Evolutionary conservation across 2,113 vertebrate species (phyloP).

Genomic region (Turdus rufiventris): DNA sequence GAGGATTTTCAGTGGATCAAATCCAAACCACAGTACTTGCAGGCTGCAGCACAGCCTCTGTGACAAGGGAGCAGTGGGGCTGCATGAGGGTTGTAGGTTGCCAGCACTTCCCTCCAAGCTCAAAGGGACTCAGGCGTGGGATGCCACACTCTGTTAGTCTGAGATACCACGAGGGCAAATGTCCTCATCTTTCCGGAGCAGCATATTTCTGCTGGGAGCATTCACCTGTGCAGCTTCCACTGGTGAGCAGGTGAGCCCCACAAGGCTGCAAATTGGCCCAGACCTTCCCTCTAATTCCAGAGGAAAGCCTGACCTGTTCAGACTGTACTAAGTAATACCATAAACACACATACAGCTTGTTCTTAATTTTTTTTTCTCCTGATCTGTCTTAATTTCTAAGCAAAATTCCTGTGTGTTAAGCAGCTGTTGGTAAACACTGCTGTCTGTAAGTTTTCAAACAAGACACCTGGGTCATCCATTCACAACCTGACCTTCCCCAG

Average conservation of each 20-base stretch:
- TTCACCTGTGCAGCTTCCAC: fast-evolving
- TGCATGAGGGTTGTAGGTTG: fast-evolving
- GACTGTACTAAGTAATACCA: background rate
- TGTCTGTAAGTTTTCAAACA: background rate
- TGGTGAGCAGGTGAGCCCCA: background rate
- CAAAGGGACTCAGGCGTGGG: background rate
- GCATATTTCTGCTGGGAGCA: background rate
- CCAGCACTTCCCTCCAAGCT: background rate
- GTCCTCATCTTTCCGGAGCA: background rate
- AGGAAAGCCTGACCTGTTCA: background rate
- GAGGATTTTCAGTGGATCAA: background rate
- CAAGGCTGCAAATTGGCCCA: background rate
- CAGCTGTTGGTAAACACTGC: background rate
- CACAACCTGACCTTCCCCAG: background rate
- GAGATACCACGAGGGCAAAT: fast-evolving
- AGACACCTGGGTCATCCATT: background rate
- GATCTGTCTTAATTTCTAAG: background rate
- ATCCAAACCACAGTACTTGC: background rate
- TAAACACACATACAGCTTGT: background rate
- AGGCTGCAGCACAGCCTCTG: background rate
- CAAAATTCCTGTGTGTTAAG: background rate
- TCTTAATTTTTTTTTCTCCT: background rate
- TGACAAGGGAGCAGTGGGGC: background rate
- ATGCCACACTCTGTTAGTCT: background rate
- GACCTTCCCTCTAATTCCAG: background rate